Evolutionary conservation across 2,113 vertebrate species (phyloP), one percentile per base, ranked within the genome.

Genomic region (Ginglymostoma cirratum): DNA sequence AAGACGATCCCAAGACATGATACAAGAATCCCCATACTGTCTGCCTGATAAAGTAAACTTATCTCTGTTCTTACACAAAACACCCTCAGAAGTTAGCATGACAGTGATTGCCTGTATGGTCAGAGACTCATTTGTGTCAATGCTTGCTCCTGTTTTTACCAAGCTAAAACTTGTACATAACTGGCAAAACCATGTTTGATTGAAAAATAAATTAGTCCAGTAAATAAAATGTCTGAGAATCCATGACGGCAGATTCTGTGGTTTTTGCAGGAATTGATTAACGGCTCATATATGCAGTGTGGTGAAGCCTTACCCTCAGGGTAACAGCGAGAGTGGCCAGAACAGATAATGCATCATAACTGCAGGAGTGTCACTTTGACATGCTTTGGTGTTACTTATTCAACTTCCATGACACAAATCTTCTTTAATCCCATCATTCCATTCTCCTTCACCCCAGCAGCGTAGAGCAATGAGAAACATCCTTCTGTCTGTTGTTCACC

Each of bases 371-470:
- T 93, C 89, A 93, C 34, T 66, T 23, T 93, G 89, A 93, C 61
- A 93, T 93, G 34, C 89, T 93, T 66, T 93, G 61, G 89, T 93
- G 61, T 93, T 93, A 93, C 66, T 38, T 66, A 93, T 66, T 66
- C 61, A 61, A 93, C 55, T 34, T 66, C 23, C 34, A 42, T 93
- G 89, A 93, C 89, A 93, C 66, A 93, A 67, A 93, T 66, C 89
- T 93, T 66, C 89, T 66, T 61, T 93, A 93, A 93, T 93, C 89
- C 89, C 34, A 65, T 92, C 89, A 66, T n/a, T 38, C 61, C 61
- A 66, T 66, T n/a, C 89, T 14, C 61, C 34, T 10, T 38, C 34
- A 23, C 89, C 55, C 61, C 34, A 19, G 19, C 61, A 93, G 89
- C 19, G 61, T 38, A 38, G 89, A 66, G 89, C 61, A 93, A 67